phyloP scores from a whole-genome alignment of 2,888 invertebrate species.

The Ariolimax columbianus region DNA sequence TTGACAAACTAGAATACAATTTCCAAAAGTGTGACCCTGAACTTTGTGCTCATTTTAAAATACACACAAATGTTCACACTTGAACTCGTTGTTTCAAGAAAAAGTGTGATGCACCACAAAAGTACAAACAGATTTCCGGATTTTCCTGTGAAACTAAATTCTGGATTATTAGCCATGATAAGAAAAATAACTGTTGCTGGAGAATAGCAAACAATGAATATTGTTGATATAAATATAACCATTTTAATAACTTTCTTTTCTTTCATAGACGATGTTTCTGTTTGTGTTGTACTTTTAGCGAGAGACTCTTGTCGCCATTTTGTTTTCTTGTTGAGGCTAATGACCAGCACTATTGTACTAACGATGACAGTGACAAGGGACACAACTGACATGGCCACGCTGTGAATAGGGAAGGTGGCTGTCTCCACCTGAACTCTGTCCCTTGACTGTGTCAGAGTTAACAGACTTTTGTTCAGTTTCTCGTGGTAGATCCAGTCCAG shows the following conservation, averaged over 20 bases:
- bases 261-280: neutral
- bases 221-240: neutral
- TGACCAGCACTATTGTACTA: neutral
- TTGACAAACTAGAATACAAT: too few relatives aligned
- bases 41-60: neutral
- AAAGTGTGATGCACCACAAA: neutral
- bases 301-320: neutral
- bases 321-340: neutral
- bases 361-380: neutral
- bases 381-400: neutral
- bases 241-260: neutral
- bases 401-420: neutral
- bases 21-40: neutral
- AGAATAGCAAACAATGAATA: neutral
- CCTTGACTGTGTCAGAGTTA: neutral
- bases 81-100: neutral
- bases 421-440: neutral
- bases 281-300: neutral
- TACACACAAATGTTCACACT: neutral
- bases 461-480: neutral
- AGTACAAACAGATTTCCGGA: neutral
- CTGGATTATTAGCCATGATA: neutral
- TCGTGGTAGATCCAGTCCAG: neutral
- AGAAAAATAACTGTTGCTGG: neutral
- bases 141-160: neutral